A percentile compares a stretch with the other conserved stretches of the same genome.
Evolutionary conservation across 1,140 invertebrate genomes (phyloP).

Genomic region (Cyclargus thomasi): DNA sequence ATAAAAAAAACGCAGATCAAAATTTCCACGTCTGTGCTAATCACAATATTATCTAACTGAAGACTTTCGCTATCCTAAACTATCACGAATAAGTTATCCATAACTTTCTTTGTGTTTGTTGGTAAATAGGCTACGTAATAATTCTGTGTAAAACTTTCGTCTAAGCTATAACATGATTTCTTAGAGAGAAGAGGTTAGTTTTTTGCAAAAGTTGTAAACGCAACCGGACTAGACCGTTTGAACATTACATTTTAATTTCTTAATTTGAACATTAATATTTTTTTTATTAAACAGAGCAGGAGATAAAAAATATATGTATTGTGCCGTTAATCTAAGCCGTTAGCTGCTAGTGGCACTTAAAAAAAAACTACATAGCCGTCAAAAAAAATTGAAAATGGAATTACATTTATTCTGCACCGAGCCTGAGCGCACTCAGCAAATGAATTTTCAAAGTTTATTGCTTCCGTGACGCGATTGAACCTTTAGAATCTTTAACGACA

Average conservation of each 20-base stretch:
- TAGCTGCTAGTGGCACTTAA: too few relatives aligned
- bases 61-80: not conserved
- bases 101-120: not conserved
- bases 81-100: not conserved
- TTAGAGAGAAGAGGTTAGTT: too few relatives aligned
- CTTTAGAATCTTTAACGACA: conserved; percentile 1
- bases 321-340: too few relatives aligned
- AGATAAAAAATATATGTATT: too few relatives aligned
- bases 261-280: too few relatives aligned
- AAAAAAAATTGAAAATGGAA: not conserved
- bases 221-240: too few relatives aligned
- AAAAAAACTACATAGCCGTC: not conserved
- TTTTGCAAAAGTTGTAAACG: too few relatives aligned
- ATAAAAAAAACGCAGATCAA: too few relatives aligned
- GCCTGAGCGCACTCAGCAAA: not conserved
- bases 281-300: too few relatives aligned
- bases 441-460: conserved; percentile 2
- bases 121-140: not conserved
- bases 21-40: not conserved
- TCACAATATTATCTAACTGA: not conserved
- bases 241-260: too few relatives aligned
- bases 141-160: not conserved
- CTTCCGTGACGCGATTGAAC: not conserved
- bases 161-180: not conserved
- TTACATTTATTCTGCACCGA: not conserved